Percentiles rank a stretch among this genome's conserved stretches.
These are phyloP conservation scores for Rhamnusium bicolor DNA, from an alignment of 2,888 invertebrate genomes.

Conservation along the genomic window DNA sequence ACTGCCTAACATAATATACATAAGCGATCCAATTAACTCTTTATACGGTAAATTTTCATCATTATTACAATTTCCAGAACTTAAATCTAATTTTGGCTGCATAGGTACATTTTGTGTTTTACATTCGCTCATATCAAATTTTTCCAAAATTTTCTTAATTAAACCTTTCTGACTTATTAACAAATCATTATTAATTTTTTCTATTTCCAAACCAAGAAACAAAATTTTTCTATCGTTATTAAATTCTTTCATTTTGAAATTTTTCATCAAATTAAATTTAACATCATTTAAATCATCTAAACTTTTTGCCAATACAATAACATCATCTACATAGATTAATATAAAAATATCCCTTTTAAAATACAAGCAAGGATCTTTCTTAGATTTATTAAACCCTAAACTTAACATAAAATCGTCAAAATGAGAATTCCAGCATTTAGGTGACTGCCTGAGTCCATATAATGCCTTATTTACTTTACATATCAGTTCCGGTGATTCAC, in stretches of 20 bases:
- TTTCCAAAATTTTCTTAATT: slow-evolving; percentile 15
- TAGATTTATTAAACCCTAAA: neutral
- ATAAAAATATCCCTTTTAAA: slow-evolving; percentile 3
- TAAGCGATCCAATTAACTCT: neutral
- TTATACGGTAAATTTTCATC: neutral
- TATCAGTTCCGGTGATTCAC: neutral
- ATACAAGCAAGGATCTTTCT: neutral
- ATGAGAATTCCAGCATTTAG: slow-evolving; percentile 6
- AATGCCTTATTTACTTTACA: slow-evolving; percentile 1
- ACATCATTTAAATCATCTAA: slow-evolving; percentile 3
- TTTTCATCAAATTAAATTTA: slow-evolving; percentile 9
- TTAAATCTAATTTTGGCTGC: too few relatives aligned
- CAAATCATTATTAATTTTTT: neutral
- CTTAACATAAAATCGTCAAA: slow-evolving; percentile 2
- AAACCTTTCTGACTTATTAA: slow-evolving; percentile 13
- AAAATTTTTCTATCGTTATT: neutral
- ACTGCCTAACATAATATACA: neutral
- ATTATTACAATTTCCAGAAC: too few relatives aligned
- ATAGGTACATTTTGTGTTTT: slow-evolving; percentile 21
- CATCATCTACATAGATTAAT: slow-evolving; percentile 8
- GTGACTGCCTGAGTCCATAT: slow-evolving; percentile 4
- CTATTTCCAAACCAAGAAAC: slow-evolving; percentile 29
- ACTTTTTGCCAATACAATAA: neutral
- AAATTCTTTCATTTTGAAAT: slow-evolving; percentile 24
- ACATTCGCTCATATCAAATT: slow-evolving; percentile 23